Evolutionary conservation across 2,888 invertebrate genomes (phyloP), one percentile per base, ranked within the genome.

Genomic region (Euclidia mi): DNA sequence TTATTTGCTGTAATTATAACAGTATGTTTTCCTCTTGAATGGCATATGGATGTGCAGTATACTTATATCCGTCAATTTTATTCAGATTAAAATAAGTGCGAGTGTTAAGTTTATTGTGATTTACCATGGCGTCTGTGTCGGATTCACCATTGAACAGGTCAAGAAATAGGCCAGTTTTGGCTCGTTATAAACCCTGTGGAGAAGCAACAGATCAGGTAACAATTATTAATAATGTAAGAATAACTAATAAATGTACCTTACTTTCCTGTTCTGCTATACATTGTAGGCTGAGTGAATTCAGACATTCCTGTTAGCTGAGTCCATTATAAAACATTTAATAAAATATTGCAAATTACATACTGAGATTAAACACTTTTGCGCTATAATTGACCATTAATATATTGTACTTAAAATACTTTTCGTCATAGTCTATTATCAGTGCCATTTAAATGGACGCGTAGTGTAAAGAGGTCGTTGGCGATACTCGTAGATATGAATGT

Each of bases 11-110:
- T 87, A 89, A 88, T 88, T 88, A 82, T 81, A 84, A 82, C 90
- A 91, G 89, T 89, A 81, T 89, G 89, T 89, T 90, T 91, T 91
- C 91, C 90, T 85, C 87, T 80, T 86, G 82, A 87, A 78, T 78
- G 68, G 80, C 79, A 72, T 73, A 78, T 81, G 85, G 85, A 67
- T 84, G 87, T 81, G 86, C 75, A 71, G 66, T 70, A 62, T 64
- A 71, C 12, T 52, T 60, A 37, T 45, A 44, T 38, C 46, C 11
- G 32, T 50, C 49, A 55, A 62, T 58, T 40, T 52, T 61, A 48
- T 48, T 49, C 50, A 50, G 25, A 42, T 59, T 32, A 45, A 18
- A 43, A 29, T 53, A 60, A 18, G 65, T 68, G 65, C 28, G 44
- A 59, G 62, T 67, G 61, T 67, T 62, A 45, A 56, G 48, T 47